Conservation (phyloP, 2,888 invertebrate species). For the Eupithecia pulchellata region DNA sequence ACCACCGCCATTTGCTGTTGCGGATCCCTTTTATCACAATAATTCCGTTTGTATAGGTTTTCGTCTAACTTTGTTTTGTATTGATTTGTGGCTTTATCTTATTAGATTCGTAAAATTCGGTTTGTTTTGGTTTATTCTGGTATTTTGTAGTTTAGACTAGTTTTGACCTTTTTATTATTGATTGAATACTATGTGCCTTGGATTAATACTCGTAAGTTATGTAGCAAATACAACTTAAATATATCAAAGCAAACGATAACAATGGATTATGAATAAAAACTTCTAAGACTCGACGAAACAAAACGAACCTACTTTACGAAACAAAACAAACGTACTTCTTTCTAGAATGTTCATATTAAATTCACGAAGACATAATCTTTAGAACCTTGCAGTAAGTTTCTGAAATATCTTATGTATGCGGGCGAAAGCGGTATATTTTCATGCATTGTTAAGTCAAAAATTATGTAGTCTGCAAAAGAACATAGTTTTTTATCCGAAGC, state of each 20-base stretch:
- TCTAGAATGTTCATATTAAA: slow-evolving; percentile 15
- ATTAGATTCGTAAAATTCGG: slow-evolving; percentile 19
- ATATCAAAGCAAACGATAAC: neutral
- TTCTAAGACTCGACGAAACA: neutral
- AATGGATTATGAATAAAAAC: neutral
- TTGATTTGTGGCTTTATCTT: slow-evolving; percentile 35
- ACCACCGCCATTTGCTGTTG: slow-evolving; percentile 29
- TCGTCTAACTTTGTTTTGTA: slow-evolving; percentile 36
- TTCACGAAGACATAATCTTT: slow-evolving; percentile 6
- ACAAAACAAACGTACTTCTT: neutral
- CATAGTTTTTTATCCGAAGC: neutral
- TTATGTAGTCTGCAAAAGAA: neutral
- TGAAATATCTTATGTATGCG: neutral
- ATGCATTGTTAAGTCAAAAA: slow-evolving; percentile 1
- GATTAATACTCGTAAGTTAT: neutral
- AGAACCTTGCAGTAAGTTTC: slow-evolving; percentile 6
- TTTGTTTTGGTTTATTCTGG: slow-evolving; percentile 1
- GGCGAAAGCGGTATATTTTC: neutral
- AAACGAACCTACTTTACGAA: slow-evolving; percentile 1
- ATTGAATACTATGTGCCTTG: neutral
- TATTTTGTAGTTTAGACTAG: neutral
- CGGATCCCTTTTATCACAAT: slow-evolving; percentile 43
- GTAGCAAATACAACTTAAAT: no score
- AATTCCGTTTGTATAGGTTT: slow-evolving; percentile 41
- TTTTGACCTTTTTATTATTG: neutral